Base-by-base conservation (phyloP, 2,113 vertebrate species). In the Chrysemys picta region DNA sequence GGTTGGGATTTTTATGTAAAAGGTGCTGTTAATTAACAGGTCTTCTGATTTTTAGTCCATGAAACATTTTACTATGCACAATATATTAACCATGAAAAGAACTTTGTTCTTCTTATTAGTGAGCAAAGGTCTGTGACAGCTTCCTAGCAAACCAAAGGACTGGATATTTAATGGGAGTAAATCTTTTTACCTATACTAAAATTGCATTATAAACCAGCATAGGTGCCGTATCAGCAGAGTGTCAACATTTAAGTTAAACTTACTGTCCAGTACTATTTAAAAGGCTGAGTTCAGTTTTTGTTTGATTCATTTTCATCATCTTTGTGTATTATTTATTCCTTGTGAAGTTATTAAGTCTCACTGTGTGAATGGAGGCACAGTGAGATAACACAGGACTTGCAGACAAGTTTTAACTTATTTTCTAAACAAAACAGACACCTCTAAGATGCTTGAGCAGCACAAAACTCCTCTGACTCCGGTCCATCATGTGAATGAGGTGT, bases 1-100 rank as follows among this genome's bases (percentile, higher is more conserved):
- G 87, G 98, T 94, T 56, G 84, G 81, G 94, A 94, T 89, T 96
- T 95, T 97, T 93, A 93, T 93, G 88, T 97, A 91, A 94, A 95
- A 96, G 94, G 84, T 95, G 91, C 96, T 97, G 62, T 95, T 97
- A 87, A 85, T 80, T 49, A 88, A 81, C 56, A 42, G 56, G 52
- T 89, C 84, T 86, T 84, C 22, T 47, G 17, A 84, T 69, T 72
- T 59, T 49, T 38, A 69, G 12, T 95, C 91, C 94, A 86, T 59
- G 92, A 95, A 78, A 91, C 88, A 89, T 24, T 49, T 47, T 80
- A 16, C 81, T 96, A 91, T 92, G 82, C 54, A 69, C 82, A 97
- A 90, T 94, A 81, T 72, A 91, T 89, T 94, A 82, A 81, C 88
- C 22, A 9, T 80, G 90, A 82, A 91, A 92, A 96, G 93, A 88